A percentile compares a stretch with the other conserved stretches of the same genome.
Evolutionary conservation across 1,140 invertebrate genomes (phyloP).

Genomic region (Trachymyrmex septentrionalis): DNA sequence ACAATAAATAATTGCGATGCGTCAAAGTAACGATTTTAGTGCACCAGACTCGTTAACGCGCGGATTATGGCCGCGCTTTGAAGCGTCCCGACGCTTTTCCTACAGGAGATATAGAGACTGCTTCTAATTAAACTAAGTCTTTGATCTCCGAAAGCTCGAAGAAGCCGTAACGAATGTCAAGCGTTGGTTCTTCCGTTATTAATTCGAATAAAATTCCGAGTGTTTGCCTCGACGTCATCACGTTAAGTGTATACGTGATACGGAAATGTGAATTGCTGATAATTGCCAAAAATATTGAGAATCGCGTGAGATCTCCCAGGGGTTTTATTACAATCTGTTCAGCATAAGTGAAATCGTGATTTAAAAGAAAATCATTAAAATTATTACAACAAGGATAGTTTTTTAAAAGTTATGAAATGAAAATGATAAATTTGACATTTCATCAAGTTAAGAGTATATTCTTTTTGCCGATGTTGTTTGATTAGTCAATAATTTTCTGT

Average conservation of each 20-base stretch:
- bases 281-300: conserved; percentile 1
- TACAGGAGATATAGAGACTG: background rate
- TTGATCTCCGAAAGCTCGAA: conserved; percentile 33
- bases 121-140: conserved; percentile 63
- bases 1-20: conserved; percentile 62
- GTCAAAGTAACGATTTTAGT: conserved; percentile 63
- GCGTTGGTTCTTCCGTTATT: conserved; percentile 30
- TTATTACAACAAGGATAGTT: too few relatives aligned
- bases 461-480: too few relatives aligned
- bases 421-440: too few relatives aligned
- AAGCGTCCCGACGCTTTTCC: conserved; percentile 29
- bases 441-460: too few relatives aligned
- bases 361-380: too few relatives aligned
- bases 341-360: background rate
- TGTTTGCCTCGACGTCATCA: too few relatives aligned
- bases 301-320: background rate
- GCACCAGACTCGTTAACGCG: conserved; percentile 54
- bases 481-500: too few relatives aligned
- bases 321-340: background rate
- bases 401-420: too few relatives aligned
- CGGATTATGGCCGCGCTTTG: conserved; percentile 53
- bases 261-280: background rate
- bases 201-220: conserved; percentile 38
- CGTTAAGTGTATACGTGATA: background rate
- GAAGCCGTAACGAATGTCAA: conserved; percentile 26